phyloP scores from a whole-genome alignment of 2,113 vertebrate species.

The Rhea pennata region DNA sequence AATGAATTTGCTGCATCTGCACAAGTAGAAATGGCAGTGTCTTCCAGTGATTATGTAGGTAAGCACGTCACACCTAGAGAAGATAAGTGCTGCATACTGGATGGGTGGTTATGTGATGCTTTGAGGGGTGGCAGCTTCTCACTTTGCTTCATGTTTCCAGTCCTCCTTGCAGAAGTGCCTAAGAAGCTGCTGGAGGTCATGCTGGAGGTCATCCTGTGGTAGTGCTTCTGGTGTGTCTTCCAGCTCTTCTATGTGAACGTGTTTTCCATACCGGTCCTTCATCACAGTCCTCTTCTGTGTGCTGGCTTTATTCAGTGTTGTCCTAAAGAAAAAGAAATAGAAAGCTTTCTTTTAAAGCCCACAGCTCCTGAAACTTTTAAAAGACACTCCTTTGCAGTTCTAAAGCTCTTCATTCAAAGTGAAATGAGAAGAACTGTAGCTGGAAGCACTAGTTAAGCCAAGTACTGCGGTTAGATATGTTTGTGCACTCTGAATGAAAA shows the following conservation, averaged over 20 bases:
- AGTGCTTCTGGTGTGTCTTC: constrained; percentile 86
- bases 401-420: not conserved
- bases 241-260: constrained; percentile 86
- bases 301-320: constrained; percentile 87
- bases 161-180: constrained; percentile 85
- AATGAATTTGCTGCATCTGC: constrained; percentile 58
- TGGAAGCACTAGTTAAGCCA: not conserved
- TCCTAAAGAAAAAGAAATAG: constrained; percentile 74
- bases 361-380: too few relatives aligned
- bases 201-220: constrained; percentile 86
- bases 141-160: constrained; percentile 74
- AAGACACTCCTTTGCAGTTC: not conserved
- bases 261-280: constrained; percentile 87
- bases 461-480: not conserved
- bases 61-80: not conserved
- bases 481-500: not conserved
- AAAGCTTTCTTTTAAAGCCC: not conserved
- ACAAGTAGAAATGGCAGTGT: constrained; percentile 57
- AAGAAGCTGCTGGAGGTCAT: constrained; percentile 90
- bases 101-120: constrained; percentile 46
- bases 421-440: not conserved
- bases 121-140: constrained; percentile 70
- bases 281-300: constrained; percentile 95
- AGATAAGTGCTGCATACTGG: constrained; percentile 29
- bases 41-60: constrained; percentile 31